phyloP scores from a whole-genome alignment of 2,797 vertebrate genomes.

The Paguma larvata region DNA sequence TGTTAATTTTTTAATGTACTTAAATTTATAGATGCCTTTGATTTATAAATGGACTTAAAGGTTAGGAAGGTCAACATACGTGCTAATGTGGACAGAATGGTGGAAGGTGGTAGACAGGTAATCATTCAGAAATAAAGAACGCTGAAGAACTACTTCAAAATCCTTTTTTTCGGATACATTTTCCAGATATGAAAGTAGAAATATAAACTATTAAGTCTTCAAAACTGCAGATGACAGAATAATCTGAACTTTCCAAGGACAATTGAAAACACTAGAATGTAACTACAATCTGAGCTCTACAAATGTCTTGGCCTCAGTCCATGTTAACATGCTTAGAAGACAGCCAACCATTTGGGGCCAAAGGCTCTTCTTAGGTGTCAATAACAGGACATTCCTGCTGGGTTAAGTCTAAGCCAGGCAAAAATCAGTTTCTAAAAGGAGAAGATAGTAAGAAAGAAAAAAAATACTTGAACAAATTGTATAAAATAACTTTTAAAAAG shows the following conservation, averaged over 20 bases:
- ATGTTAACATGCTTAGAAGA: conserved; percentile 6
- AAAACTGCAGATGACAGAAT: background rate
- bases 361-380: conserved; percentile 43
- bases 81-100: background rate
- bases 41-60: background rate
- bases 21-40: background rate
- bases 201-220: conserved; percentile 26
- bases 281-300: conserved; percentile 34
- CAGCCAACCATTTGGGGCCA: background rate
- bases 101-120: background rate
- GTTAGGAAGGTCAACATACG: background rate
- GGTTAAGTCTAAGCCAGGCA: conserved; percentile 53
- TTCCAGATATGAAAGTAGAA: conserved; percentile 21
- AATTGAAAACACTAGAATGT: background rate
- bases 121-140: conserved; percentile 30
- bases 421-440: conserved; percentile 55
- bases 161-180: background rate
- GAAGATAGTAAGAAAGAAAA: conserved; percentile 53
- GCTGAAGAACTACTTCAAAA: background rate
- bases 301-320: conserved; percentile 26
- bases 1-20: background rate
- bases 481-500: background rate
- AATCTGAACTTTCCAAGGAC: conserved; percentile 2
- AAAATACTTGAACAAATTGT: conserved; percentile 2
- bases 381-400: conserved; percentile 34